These are phyloP conservation scores for Grammomys surdaster DNA, from an alignment of 2,113 vertebrate genomes.

Conservation along the genomic window DNA sequence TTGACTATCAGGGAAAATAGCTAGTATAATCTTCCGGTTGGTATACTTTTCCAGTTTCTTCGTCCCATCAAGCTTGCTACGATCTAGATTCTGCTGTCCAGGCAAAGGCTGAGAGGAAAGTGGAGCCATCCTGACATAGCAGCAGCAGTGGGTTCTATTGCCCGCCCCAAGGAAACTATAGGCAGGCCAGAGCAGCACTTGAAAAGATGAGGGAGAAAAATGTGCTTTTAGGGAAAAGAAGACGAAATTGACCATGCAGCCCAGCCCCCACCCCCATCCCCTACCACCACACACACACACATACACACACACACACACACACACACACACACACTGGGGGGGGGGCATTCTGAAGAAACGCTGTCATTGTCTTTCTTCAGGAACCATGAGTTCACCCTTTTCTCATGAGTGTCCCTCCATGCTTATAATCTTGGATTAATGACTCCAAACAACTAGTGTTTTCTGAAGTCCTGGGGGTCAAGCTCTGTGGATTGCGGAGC, in stretches of 20 bases:
- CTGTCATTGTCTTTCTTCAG: conserved; percentile 37
- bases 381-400: conserved; percentile 75
- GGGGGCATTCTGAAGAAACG: conserved; percentile 33
- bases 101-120: background rate
- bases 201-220: background rate
- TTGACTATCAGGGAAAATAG: background rate
- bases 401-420: conserved; percentile 80
- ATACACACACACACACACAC: no score
- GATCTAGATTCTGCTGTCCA: background rate
- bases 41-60: background rate
- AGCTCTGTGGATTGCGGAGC: conserved; percentile 65
- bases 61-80: background rate
- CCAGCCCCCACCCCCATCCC: background rate
- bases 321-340: background rate
- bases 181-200: background rate
- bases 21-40: background rate
- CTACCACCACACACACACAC: no score
- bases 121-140: background rate
- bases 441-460: conserved; percentile 66
- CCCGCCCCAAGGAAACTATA: background rate
- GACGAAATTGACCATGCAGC: background rate
- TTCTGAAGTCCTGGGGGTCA: conserved; percentile 68
- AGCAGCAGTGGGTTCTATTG: background rate
- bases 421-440: conserved; percentile 81
- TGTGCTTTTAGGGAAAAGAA: background rate